These are phyloP conservation scores for Nomada hirtipes DNA, from an alignment of 2,888 invertebrate species.

Conservation along the genomic window DNA sequence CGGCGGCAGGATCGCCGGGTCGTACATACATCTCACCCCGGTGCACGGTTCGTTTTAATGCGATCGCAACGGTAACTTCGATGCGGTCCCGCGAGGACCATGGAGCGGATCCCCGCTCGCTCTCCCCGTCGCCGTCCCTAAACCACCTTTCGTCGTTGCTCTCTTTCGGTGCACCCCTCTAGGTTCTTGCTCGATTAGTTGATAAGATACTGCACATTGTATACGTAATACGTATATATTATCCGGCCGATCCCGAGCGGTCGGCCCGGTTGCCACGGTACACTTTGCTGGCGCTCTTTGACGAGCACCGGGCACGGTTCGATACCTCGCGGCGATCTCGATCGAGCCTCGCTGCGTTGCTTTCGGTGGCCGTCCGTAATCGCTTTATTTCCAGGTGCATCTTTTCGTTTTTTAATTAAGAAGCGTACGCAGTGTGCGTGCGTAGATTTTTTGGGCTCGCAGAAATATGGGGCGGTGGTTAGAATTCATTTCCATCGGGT, in stretches of 20 bases:
- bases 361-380: not conserved
- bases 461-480: no score
- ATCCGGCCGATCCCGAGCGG: conserved; percentile 50
- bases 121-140: conserved; percentile 7
- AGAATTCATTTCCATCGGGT: no score
- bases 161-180: conserved; percentile 2
- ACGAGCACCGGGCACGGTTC: conserved; percentile 25
- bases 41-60: conserved; percentile 65
- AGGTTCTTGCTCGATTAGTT: conserved; percentile 60
- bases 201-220: conserved; percentile 66
- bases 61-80: conserved; percentile 66
- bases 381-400: not conserved
- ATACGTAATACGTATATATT: conserved; percentile 68
- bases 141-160: not conserved
- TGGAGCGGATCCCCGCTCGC: conserved; percentile 8
- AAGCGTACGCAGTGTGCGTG: no score
- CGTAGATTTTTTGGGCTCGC: no score
- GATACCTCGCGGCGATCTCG: conserved; percentile 1
- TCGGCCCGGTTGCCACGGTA: conserved; percentile 49
- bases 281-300: conserved; percentile 51
- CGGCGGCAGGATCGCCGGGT: conserved; percentile 68
- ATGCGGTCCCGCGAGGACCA: conserved; percentile 45
- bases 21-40: conserved; percentile 71
- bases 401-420: not conserved
- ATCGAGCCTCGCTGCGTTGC: conserved; percentile 2